These are phyloP conservation scores for Threskiornis aethiopicus DNA, from an alignment of 2,797 vertebrate species.

Conservation along the genomic window DNA sequence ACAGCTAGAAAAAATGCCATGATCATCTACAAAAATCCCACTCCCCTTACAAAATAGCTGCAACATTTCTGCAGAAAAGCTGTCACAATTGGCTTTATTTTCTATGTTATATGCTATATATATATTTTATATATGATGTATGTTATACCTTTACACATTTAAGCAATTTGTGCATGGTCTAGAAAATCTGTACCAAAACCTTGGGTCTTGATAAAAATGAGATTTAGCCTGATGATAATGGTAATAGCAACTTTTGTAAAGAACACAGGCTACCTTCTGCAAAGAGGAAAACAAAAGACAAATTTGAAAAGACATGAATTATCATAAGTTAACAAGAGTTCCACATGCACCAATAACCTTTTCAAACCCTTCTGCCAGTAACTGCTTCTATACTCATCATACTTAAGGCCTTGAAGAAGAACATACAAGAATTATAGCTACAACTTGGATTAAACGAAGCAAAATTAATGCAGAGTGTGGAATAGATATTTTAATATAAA, in stretches of 20 bases:
- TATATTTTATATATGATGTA: background rate
- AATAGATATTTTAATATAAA: background rate
- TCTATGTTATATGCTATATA: background rate
- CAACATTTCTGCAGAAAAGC: background rate
- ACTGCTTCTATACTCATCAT: constrained; percentile 50
- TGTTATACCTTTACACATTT: background rate
- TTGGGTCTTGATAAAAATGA: background rate
- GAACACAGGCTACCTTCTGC: background rate
- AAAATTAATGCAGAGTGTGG: background rate
- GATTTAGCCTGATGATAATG: background rate
- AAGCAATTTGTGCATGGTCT: background rate
- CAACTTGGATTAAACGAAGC: background rate
- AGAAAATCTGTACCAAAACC: constrained; percentile 13
- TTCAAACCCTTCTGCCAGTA: constrained; percentile 50
- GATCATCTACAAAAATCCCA: background rate
- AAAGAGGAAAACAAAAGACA: constrained; percentile 32
- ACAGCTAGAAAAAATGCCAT: background rate
- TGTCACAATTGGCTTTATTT: background rate
- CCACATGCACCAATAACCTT: background rate
- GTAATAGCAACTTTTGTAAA: constrained; percentile 6
- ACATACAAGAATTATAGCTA: background rate
- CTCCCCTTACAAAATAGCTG: background rate
- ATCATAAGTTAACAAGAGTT: background rate
- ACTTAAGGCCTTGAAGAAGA: constrained; percentile 39
- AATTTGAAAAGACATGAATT: constrained; percentile 24